Conservation (phyloP, 2,797 vertebrate genomes). For the Rhinophrynus dorsalis region DNA sequence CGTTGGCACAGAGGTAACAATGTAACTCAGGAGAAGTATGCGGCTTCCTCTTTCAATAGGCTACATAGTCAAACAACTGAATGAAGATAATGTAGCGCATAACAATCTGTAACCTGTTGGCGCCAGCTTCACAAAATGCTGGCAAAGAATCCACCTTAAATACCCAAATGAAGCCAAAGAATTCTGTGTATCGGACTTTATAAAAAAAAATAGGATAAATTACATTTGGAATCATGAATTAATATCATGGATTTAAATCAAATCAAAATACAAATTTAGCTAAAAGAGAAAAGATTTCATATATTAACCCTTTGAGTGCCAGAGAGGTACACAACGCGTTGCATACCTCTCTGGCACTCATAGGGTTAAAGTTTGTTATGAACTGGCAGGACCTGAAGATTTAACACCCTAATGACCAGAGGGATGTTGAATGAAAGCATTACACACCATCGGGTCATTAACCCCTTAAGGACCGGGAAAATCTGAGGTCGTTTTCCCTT, state of each 20-base stretch:
- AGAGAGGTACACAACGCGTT: too few species aligned
- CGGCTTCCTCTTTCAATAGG: neutral
- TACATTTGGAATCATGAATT: neutral
- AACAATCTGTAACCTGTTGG: neutral
- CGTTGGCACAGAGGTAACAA: neutral
- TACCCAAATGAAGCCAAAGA: too few species aligned
- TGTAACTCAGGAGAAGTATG: neutral
- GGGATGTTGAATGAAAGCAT: too few species aligned
- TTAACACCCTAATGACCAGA: too few species aligned
- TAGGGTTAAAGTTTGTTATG: too few species aligned
- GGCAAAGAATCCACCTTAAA: neutral
- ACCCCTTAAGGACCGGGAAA: too few species aligned
- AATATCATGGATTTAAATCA: neutral
- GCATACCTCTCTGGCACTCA: too few species aligned
- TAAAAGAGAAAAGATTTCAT: neutral
- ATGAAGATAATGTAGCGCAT: neutral
- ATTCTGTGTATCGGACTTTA: too few species aligned
- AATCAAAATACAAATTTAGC: neutral
- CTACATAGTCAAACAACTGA: neutral
- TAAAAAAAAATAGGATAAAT: neutral
- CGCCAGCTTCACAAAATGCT: neutral
- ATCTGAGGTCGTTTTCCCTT: too few species aligned
- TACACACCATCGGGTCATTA: too few species aligned
- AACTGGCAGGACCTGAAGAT: too few species aligned
- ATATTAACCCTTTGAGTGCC: too few species aligned